phyloP scores from a whole-genome alignment of 2,888 invertebrate species.

The Phania funesta region DNA sequence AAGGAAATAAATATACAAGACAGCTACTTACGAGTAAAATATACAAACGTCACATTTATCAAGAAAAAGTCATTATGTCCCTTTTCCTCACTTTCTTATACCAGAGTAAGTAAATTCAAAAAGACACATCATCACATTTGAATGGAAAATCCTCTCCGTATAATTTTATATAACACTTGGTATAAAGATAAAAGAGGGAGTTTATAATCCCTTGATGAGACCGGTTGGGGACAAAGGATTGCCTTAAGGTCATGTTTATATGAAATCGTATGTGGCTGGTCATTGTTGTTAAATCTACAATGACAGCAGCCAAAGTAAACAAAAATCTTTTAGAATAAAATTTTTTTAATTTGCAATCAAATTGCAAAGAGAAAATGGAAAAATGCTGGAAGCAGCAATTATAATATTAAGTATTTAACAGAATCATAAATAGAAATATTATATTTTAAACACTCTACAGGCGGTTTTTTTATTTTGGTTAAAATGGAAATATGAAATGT shows the following conservation, averaged over 20 bases:
- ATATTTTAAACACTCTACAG: no score
- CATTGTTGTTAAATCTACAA: constrained; percentile 25
- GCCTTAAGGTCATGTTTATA: constrained; percentile 58
- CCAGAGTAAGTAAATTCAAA: neutral
- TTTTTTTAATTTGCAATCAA: constrained; percentile 1
- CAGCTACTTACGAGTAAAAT: neutral
- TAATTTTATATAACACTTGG: neutral
- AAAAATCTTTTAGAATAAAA: constrained; percentile 21
- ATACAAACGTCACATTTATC: neutral
- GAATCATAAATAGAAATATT: neutral
- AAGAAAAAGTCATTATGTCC: no score
- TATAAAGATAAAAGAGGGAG: neutral
- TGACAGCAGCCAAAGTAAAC: neutral
- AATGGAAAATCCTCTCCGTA: neutral
- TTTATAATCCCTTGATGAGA: constrained; percentile 18
- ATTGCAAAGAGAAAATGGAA: neutral
- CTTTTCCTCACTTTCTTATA: no score
- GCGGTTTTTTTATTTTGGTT: no score
- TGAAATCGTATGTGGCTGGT: constrained; percentile 52
- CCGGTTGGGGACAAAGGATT: constrained; percentile 1
- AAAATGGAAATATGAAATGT: no score
- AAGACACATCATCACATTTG: neutral
- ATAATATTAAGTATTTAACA: constrained; percentile 52
- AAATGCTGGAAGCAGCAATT: constrained; percentile 57
- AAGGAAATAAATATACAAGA: constrained; percentile 21